These are phyloP conservation scores for Meliscaeva auricollis DNA, from an alignment of 2,888 invertebrate genomes.

Conservation along the genomic window DNA sequence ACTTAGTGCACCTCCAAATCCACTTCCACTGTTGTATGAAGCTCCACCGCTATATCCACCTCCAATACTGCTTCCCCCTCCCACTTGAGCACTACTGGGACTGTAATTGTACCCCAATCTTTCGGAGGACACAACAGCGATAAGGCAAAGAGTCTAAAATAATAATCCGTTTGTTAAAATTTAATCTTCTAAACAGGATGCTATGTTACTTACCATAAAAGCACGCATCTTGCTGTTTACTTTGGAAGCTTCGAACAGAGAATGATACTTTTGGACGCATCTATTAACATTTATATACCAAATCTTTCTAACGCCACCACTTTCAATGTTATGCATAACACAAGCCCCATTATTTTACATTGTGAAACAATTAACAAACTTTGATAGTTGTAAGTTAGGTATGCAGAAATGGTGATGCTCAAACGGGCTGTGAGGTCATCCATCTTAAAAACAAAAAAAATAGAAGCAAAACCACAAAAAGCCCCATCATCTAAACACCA, in stretches of 20 bases:
- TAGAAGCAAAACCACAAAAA: neutral
- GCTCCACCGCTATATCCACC: neutral
- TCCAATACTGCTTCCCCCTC: slow-evolving; percentile 13
- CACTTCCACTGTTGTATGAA: neutral
- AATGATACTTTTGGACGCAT: slow-evolving; percentile 14
- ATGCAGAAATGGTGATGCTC: slow-evolving; percentile 18
- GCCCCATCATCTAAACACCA: neutral
- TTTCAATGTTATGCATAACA: neutral
- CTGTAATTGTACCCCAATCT: slow-evolving; percentile 26
- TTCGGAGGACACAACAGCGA: slow-evolving; percentile 12
- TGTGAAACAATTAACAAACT: slow-evolving; percentile 29
- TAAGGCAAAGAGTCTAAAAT: slow-evolving; percentile 29
- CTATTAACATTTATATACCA: slow-evolving; percentile 22
- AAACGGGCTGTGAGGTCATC: slow-evolving; percentile 17
- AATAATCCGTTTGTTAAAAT: neutral
- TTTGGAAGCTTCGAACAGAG: slow-evolving; percentile 14
- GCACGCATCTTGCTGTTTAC: slow-evolving; percentile 25
- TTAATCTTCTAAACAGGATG: neutral
- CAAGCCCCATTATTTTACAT: slow-evolving; percentile 3
- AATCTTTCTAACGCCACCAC: neutral
- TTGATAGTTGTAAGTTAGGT: slow-evolving; percentile 23
- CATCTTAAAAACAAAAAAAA: neutral
- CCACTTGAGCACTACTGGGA: neutral
- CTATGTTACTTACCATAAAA: slow-evolving; percentile 19
- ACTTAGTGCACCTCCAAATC: neutral